Evolutionary conservation across 2,797 vertebrate genomes (phyloP), one percentile per base, ranked within the genome.

Genomic region (Pampus argenteus): DNA sequence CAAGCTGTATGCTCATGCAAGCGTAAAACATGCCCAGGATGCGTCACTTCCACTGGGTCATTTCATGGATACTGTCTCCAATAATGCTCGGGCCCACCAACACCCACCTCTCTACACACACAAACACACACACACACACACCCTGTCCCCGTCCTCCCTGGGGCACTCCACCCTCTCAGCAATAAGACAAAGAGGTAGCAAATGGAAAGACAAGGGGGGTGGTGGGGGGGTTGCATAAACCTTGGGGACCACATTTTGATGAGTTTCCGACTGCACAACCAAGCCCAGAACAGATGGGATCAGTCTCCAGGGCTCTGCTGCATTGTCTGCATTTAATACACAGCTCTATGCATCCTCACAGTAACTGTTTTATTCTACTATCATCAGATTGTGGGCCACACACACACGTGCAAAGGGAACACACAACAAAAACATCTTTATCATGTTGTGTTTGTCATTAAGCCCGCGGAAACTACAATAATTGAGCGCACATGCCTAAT

Each of bases 211-310:
- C 86, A 90, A 91, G 84, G 52, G 71, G 67, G 36, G 49, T 25
- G n/a, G 3, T 22, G 18, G 50, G 69, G 62, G 74, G 63, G 66
- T 9, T 50, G 76, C 48, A 58, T 65, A 59, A 84, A 89, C 91
- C 91, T 88, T 54, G 51, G 82, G 90, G 90, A 89, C 66, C 66
- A 67, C 29, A 66, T 74, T 91, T 83, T 93, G 91, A 94, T 93
- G 91, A 91, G 91, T 85, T 82, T 78, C 78, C 80, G 85, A 82
- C 88, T 85, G 77, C 70, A 74, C 84, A 83, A 86, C 79, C 82
- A 71, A 89, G 87, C 78, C 86, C 79, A 3, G 77, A 90, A 89
- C 92, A 93, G 93, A 93, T 94, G 93, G 92, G 91, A 87, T 86
- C 89, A 66, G 87, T 91, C 91, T 90, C 87, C 70, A 42, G 89